A percentile compares a stretch with the other conserved stretches of the same genome.
These are phyloP conservation scores for Hypselothyrea guttata DNA, from an alignment of 2,888 invertebrate genomes.

Conservation along the genomic window DNA sequence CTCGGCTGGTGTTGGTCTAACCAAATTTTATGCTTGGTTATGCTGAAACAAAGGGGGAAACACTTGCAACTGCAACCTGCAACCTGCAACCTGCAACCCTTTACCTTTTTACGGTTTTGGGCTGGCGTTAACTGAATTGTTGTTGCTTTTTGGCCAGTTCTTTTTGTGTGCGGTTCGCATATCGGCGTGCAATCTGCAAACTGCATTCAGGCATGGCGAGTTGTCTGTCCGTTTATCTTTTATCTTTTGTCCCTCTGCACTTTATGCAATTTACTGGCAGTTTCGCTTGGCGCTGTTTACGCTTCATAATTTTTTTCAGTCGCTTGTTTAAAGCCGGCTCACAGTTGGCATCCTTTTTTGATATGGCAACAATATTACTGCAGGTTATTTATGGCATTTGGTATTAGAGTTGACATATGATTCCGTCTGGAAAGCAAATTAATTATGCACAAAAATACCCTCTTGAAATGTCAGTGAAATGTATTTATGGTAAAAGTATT, in stretches of 20 bases:
- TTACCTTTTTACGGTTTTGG: conserved; percentile 8
- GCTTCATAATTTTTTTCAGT: conserved; percentile 52
- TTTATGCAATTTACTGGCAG: conserved; percentile 45
- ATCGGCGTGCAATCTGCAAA: conserved; percentile 62
- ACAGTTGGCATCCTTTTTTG: conserved; percentile 32
- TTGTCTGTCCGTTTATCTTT: not conserved
- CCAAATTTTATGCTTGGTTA: conserved; percentile 69
- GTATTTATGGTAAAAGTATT: too few species aligned
- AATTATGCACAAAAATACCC: too few species aligned
- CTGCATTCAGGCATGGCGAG: conserved; percentile 59
- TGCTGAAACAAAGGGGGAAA: conserved; percentile 50
- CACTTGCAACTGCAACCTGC: conserved; percentile 28
- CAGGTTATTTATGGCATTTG: conserved; percentile 44
- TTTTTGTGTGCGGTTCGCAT: conserved; percentile 38
- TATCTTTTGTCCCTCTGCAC: conserved; percentile 20
- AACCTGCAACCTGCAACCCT: conserved; percentile 48
- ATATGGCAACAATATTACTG: conserved; percentile 9
- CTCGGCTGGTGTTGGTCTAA: conserved; percentile 54
- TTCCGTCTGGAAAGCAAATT: not conserved
- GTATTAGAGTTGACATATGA: conserved; percentile 23
- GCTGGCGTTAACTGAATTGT: conserved; percentile 45
- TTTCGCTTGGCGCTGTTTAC: conserved; percentile 39
- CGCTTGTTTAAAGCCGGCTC: conserved; percentile 45
- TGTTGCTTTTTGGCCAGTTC: conserved; percentile 33
- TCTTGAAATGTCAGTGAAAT: too few species aligned